These are phyloP conservation scores for Seriola aureovittata DNA, from an alignment of 2,113 vertebrate species.

Conservation along the genomic window DNA sequence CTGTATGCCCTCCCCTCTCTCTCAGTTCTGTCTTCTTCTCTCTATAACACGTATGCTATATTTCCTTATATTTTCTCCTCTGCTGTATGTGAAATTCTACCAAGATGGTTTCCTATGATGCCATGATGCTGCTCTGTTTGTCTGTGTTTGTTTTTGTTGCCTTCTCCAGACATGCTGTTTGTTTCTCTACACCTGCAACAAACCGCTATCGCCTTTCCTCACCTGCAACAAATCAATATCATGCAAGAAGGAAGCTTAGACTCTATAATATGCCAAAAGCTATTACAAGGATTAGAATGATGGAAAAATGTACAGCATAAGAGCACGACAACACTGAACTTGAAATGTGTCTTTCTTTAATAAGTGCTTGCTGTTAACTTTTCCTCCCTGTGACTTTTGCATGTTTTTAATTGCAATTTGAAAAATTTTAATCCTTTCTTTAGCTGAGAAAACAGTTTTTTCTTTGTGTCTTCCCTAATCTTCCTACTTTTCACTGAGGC, in stretches of 20 bases:
- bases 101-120: neutral
- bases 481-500: slow-evolving; percentile 47
- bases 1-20: neutral
- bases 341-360: slow-evolving; percentile 44
- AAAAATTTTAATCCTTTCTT: slow-evolving; percentile 63
- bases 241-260: slow-evolving; percentile 45
- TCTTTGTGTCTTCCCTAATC: slow-evolving; percentile 53
- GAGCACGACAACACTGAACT: slow-evolving; percentile 25
- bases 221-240: slow-evolving; percentile 60
- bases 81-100: neutral
- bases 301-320: slow-evolving; percentile 35
- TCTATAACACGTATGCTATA: neutral
- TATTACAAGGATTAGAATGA: slow-evolving; percentile 61
- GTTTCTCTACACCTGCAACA: slow-evolving; percentile 41
- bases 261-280: slow-evolving; percentile 27
- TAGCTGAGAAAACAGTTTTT: slow-evolving; percentile 52
- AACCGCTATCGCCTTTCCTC: slow-evolving; percentile 28
- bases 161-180: slow-evolving; percentile 11
- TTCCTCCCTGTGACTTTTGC: slow-evolving; percentile 36
- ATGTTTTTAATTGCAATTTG: slow-evolving; percentile 64
- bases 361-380: slow-evolving; percentile 48
- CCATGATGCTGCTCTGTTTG: slow-evolving; percentile 7
- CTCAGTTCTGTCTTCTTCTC: neutral
- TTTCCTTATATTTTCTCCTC: neutral
- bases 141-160: slow-evolving; percentile 29